Conservation (phyloP, 2,797 vertebrate genomes). For the Bothrops alternatus region DNA sequence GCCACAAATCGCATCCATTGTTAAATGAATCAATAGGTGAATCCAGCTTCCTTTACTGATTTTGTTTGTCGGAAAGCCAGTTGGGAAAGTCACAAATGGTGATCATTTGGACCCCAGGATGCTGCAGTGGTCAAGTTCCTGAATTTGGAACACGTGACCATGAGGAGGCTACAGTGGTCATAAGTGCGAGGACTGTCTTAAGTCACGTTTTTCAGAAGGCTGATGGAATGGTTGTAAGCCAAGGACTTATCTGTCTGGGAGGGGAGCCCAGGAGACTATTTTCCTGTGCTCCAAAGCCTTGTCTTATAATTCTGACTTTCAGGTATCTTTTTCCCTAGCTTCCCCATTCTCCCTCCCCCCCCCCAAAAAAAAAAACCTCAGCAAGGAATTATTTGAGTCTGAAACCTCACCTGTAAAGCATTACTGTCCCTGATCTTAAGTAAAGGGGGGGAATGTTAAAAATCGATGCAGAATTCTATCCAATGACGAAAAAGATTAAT, state of each 20-base stretch:
- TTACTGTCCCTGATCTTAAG: neutral
- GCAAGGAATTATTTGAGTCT: neutral
- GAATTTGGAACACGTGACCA: too few relatives aligned
- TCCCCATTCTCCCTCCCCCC: neutral
- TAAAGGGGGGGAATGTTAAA: neutral
- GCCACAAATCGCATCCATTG: fast-evolving
- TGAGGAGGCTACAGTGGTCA: neutral
- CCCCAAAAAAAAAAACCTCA: neutral
- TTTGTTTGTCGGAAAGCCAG: neutral
- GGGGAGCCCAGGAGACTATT: neutral
- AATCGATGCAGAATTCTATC: neutral
- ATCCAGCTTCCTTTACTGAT: neutral
- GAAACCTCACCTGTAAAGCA: neutral
- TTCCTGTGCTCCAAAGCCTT: neutral
- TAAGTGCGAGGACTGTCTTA: neutral
- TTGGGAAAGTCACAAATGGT: neutral
- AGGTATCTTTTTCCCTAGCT: neutral
- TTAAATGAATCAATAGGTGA: neutral
- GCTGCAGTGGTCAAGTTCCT: too few relatives aligned
- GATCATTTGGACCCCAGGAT: neutral
- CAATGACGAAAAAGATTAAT: neutral
- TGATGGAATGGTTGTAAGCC: too few relatives aligned
- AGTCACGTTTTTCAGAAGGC: too few relatives aligned
- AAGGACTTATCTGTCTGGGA: neutral
- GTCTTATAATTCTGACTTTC: neutral